A percentile compares a stretch with the other conserved stretches of the same genome.
Evolutionary conservation across 1,140 invertebrate genomes (phyloP).

Genomic region (Charaxes varanes): DNA sequence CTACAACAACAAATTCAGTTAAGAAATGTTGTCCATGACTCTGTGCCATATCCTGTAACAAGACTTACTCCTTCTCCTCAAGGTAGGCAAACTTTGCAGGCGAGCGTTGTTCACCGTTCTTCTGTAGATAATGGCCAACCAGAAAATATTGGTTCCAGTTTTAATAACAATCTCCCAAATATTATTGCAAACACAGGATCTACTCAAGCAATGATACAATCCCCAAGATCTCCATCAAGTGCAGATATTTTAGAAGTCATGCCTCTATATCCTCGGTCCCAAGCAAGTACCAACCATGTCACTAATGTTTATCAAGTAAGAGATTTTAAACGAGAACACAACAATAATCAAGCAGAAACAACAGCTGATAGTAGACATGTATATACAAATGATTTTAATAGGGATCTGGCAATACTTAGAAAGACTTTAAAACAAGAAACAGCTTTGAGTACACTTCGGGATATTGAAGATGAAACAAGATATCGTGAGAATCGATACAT

Average conservation of each 20-base stretch:
- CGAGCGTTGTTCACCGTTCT: constrained; percentile 57
- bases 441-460: constrained; percentile 57
- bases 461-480: constrained; percentile 58
- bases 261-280: constrained; percentile 58
- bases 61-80: constrained; percentile 54
- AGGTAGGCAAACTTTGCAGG: constrained; percentile 58
- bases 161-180: constrained; percentile 36
- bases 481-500: constrained; percentile 49
- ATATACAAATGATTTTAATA: constrained; percentile 61
- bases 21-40: constrained; percentile 74
- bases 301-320: constrained; percentile 69
- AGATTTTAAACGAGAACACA: constrained; percentile 69
- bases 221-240: constrained; percentile 73
- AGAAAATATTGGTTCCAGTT: constrained; percentile 22
- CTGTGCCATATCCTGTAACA: constrained; percentile 73
- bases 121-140: constrained; percentile 59
- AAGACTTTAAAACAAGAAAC: constrained; percentile 61
- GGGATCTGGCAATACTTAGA: constrained; percentile 60
- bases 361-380: constrained; percentile 43
- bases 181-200: constrained; percentile 30
- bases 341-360: constrained; percentile 64
- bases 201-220: constrained; percentile 47
- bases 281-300: constrained; percentile 52
- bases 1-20: constrained; percentile 89
- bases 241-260: constrained; percentile 72